These are phyloP conservation scores for Carterocephalus palaemon DNA, from an alignment of 2,888 invertebrate species.

Conservation along the genomic window DNA sequence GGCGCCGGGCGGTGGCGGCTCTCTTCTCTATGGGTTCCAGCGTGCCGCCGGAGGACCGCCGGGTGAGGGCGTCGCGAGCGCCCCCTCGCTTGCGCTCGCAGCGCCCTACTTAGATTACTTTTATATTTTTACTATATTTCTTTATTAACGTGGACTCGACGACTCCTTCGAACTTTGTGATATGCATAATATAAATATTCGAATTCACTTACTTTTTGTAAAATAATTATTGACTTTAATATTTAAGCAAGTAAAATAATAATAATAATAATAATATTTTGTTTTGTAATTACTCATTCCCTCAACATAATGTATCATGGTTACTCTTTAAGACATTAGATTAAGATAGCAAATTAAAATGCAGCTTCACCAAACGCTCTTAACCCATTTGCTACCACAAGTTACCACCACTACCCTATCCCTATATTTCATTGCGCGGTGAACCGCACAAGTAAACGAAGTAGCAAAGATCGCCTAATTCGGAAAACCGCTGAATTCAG, in stretches of 20 bases:
- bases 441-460: too few relatives aligned
- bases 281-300: constrained; percentile 29
- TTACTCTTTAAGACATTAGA: too few relatives aligned
- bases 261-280: constrained; percentile 55
- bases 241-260: constrained; percentile 46
- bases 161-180: constrained; percentile 77
- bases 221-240: constrained; percentile 64
- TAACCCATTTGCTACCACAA: too few relatives aligned
- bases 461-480: too few relatives aligned
- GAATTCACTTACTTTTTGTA: constrained; percentile 73
- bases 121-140: constrained; percentile 53
- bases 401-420: too few relatives aligned
- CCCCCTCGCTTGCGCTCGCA: constrained; percentile 67
- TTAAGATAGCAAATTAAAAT: too few relatives aligned
- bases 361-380: too few relatives aligned
- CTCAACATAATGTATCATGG: not conserved
- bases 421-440: too few relatives aligned
- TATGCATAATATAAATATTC: constrained; percentile 73
- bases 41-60: constrained; percentile 75
- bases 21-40: constrained; percentile 66
- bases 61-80: constrained; percentile 70
- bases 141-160: constrained; percentile 69
- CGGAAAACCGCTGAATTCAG: too few relatives aligned
- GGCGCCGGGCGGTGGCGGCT: constrained; percentile 74
- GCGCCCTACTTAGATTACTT: constrained; percentile 59